Base-by-base conservation (phyloP, 2,888 invertebrate genomes). In the Melitaea athalia region DNA sequence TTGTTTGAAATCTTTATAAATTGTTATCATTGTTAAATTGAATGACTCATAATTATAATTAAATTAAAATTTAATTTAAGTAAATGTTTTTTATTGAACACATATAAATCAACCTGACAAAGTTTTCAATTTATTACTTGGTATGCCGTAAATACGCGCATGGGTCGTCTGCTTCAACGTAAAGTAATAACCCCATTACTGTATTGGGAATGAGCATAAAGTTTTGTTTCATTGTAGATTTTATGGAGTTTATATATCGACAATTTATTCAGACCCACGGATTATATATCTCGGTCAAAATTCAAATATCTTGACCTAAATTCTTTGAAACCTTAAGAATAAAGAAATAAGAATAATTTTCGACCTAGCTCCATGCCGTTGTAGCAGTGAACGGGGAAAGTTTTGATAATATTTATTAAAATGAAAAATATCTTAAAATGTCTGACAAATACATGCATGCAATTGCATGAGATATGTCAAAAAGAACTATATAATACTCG, bases 241-340 rank as follows among this genome's bases (percentile, higher is more conserved):
- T 72, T 70, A 72, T 67, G 61, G 49, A 49, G 52, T 50, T 73
- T 73, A 67, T 73, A 67, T 69, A 70, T 70, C 42, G 70, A 63
- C 67, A 69, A 70, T 71, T 68, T 74, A 66, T 63, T 73, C 49
- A 52, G 47, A 64, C 64, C 68, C 67, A 42, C 47, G 57, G 42
- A 59, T 62, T 50, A 52, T 47, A 52, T 57, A 69, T 70, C 64
- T 72, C 63, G 65, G 70, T 64, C 59, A 64, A 57, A 68, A 67
- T 49, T 62, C 53, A 45, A 63, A 61, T 47, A 31, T n/a, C 53
- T 15, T 67, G 69, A 69, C 73, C 71, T 63, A 74, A 68, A 70
- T 69, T 67, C 33, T 43, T 47, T 55, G 14, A 60, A 60, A 60
- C 60, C 47, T 47, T 60, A 60, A 57, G 57, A n/a, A 11, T 14